Percentiles rank a stretch among this genome's conserved stretches.
These are phyloP conservation scores for Trachelus iudaicus DNA, from an alignment of 2,888 invertebrate genomes.

Conservation along the genomic window DNA sequence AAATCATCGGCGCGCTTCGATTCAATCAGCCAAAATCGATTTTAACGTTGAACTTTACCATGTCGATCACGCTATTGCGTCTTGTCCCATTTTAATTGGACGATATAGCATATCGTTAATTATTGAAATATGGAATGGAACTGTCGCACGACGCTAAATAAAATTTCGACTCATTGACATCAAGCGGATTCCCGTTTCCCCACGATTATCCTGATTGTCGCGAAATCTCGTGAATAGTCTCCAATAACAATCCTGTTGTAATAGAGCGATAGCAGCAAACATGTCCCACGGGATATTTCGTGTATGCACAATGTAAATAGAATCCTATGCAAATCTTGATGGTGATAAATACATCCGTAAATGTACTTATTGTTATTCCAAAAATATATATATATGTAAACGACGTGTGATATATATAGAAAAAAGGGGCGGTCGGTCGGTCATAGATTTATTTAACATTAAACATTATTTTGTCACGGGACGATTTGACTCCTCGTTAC, in stretches of 20 bases:
- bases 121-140: background rate
- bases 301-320: slow-evolving; percentile 58
- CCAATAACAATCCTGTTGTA: slow-evolving; percentile 23
- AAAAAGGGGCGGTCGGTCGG: background rate
- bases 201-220: background rate
- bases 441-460: background rate
- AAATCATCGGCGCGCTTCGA: background rate
- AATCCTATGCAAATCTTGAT: slow-evolving; percentile 30
- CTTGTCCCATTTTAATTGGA: background rate
- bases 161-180: background rate
- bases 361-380: background rate
- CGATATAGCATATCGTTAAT: background rate
- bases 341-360: slow-evolving; percentile 11
- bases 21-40: background rate
- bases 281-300: slow-evolving; percentile 34
- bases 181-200: background rate
- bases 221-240: background rate
- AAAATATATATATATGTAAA: background rate
- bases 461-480: background rate
- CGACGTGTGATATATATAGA: background rate
- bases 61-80: background rate
- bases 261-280: slow-evolving; percentile 35
- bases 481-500: background rate
- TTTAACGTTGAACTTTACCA: background rate
- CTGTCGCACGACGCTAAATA: background rate